Evolutionary conservation across 37 sponge, comb jelly and placozoan species (phyloP), one percentile per base, ranked within the genome.

Genomic region (Halisarca cf. caerulea): DNA sequence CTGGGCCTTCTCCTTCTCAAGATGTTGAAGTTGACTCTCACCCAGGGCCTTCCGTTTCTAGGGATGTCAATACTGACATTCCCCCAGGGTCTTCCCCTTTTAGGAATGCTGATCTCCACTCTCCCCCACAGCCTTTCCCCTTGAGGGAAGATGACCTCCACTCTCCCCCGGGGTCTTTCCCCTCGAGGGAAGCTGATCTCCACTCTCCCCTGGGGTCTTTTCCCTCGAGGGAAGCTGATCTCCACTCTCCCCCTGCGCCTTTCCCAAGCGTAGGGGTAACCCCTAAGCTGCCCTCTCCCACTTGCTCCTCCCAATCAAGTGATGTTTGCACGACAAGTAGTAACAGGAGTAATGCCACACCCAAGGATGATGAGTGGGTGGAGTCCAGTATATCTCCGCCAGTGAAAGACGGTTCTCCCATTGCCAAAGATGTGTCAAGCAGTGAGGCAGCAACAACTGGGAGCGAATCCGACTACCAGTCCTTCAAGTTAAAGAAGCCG

Each of bases 401-500:
- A 47, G 51, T 14, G 11, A 11, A 47, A 11, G 51, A 14, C 51
- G 6, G 9, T 47, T 47, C 51, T 47, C 51, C 51, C 6, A 11
- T 62, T 62, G 64, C 30, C 6, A 74, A 40, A n/a, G 45, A 74
- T 41, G 25, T 40, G 1, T 74, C 42, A 32, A 74, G 77, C 15
- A 74, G 77, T 6, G 77, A 43, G 9, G 45, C 24, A 1, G 24
- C 77, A 9, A 74, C 77, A 3, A 44, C 77, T 17, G 77, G 36
- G 45, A 74, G 77, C 41, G 77, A 74, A 6, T 40, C 42, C 1
- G 77, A 71, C 73, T 71, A 38, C 73, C 73, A 32, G 51, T 14
- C 51, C 51, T 14, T 6, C 11, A 47, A 6, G 9, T 47, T 6
- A 11, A 47, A 11, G 9, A 47, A 47, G 11, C 51, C 51, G 51